These are phyloP conservation scores for Drosophila cognata DNA, from an alignment of 2,888 invertebrate genomes.

Conservation along the genomic window DNA sequence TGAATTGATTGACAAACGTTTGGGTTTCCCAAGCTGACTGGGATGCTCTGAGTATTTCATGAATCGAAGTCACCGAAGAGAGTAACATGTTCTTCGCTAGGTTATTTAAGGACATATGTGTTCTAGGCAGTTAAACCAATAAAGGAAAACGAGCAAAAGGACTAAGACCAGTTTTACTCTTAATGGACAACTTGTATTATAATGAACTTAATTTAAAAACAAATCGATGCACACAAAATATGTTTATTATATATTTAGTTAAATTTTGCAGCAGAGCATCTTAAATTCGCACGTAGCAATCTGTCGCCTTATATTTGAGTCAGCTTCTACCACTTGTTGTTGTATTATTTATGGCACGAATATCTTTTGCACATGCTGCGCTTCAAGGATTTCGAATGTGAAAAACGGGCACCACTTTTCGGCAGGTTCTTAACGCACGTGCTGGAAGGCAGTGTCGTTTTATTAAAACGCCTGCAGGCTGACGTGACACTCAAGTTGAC, in stretches of 20 bases:
- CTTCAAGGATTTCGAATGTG: conserved; percentile 21
- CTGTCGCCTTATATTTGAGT: neutral
- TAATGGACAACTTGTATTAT: neutral
- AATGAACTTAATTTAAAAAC: neutral
- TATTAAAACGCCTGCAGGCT: conserved; percentile 45
- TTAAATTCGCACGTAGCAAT: conserved; percentile 6
- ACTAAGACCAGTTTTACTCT: neutral
- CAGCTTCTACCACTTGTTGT: conserved; percentile 28
- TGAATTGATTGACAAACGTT: conserved; percentile 53
- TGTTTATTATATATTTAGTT: neutral
- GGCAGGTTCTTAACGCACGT: conserved; percentile 36
- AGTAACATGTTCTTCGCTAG: neutral
- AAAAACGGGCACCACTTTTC: conserved; percentile 29
- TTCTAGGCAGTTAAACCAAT: neutral
- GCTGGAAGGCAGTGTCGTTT: conserved; percentile 13
- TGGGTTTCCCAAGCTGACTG: neutral
- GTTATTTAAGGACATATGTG: neutral
- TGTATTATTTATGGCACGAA: conserved; percentile 55
- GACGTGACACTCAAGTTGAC: conserved; percentile 40
- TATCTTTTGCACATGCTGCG: conserved; percentile 51
- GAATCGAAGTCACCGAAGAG: neutral
- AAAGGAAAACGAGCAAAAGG: neutral
- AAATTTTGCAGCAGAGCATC: conserved; percentile 19
- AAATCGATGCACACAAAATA: neutral
- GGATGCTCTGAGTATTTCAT: neutral